phyloP scores from a whole-genome alignment of 2,797 vertebrate genomes.

The Gadopsis marmoratus region DNA sequence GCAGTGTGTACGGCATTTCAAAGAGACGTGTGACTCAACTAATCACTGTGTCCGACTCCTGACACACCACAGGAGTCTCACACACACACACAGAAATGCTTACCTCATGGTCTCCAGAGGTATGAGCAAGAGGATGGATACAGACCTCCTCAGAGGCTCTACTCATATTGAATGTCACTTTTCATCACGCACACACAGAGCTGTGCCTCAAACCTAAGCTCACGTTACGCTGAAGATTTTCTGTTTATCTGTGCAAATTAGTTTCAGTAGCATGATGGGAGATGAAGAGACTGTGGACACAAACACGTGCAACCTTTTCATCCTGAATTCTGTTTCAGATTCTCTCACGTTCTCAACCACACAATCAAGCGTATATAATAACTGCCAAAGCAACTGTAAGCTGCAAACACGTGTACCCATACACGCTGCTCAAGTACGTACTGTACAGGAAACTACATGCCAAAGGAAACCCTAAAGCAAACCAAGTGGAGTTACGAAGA shows the following conservation, averaged over 20 bases:
- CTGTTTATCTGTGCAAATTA: slow-evolving; percentile 43
- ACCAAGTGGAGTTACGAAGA: neutral
- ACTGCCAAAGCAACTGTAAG: neutral
- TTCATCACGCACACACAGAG: slow-evolving; percentile 34
- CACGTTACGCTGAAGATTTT: slow-evolving; percentile 15
- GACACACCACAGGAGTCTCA: slow-evolving; percentile 19
- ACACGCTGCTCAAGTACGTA: neutral
- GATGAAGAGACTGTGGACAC: slow-evolving; percentile 21
- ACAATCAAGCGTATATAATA: neutral
- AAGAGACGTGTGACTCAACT: slow-evolving; percentile 53
- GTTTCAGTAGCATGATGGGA: slow-evolving; percentile 32
- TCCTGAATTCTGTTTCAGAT: neutral
- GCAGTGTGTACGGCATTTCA: slow-evolving; percentile 46
- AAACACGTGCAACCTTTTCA: neutral
- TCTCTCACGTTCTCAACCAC: neutral
- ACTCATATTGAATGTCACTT: slow-evolving; percentile 36
- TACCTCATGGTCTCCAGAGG: slow-evolving; percentile 48
- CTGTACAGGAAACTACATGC: neutral
- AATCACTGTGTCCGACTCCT: slow-evolving; percentile 23
- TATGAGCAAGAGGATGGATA: slow-evolving; percentile 38
- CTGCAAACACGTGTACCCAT: neutral
- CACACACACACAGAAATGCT: slow-evolving; percentile 15
- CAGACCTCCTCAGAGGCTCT: slow-evolving; percentile 45
- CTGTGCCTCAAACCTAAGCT: slow-evolving; percentile 5
- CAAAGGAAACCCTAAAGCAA: neutral